Percentiles rank a stretch among this genome's conserved stretches.
These are phyloP conservation scores for Cryptotermes secundus DNA, from an alignment of 1,140 invertebrate genomes.

Conservation along the genomic window DNA sequence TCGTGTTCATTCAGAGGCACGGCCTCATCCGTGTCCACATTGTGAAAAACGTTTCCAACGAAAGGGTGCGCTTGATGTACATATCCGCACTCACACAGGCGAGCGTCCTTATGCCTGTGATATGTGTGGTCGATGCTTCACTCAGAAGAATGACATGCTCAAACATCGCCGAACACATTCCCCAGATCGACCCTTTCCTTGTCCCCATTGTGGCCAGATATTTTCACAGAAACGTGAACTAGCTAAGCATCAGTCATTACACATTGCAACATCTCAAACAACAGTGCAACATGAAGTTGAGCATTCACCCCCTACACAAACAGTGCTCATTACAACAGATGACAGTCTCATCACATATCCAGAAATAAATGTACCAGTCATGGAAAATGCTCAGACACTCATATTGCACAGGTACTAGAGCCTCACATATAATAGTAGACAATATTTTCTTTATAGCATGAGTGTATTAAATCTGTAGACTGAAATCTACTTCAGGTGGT, in stretches of 20 bases:
- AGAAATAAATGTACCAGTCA: conserved; percentile 25
- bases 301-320: neutral
- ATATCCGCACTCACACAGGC: conserved; percentile 68
- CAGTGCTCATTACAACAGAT: conserved; percentile 24
- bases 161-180: conserved; percentile 32
- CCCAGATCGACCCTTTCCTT: neutral
- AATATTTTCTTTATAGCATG: neutral
- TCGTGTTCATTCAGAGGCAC: conserved; percentile 28
- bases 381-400: conserved; percentile 25
- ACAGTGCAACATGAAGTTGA: neutral
- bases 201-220: neutral
- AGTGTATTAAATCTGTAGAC: neutral
- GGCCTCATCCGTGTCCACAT: conserved; percentile 20
- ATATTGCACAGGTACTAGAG: conserved; percentile 25
- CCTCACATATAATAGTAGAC: neutral
- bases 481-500: neutral
- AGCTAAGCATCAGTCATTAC: neutral
- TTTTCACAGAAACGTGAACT: conserved; percentile 28
- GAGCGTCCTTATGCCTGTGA: conserved; percentile 59
- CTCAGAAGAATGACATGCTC: conserved; percentile 44
- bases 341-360: conserved; percentile 9
- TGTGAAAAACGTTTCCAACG: conserved; percentile 32
- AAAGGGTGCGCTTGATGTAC: conserved; percentile 37
- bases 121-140: conserved; percentile 52
- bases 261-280: neutral